These are phyloP conservation scores for Tetragnatha versicolor DNA, from an alignment of 1,140 invertebrate species.

Conservation along the genomic window DNA sequence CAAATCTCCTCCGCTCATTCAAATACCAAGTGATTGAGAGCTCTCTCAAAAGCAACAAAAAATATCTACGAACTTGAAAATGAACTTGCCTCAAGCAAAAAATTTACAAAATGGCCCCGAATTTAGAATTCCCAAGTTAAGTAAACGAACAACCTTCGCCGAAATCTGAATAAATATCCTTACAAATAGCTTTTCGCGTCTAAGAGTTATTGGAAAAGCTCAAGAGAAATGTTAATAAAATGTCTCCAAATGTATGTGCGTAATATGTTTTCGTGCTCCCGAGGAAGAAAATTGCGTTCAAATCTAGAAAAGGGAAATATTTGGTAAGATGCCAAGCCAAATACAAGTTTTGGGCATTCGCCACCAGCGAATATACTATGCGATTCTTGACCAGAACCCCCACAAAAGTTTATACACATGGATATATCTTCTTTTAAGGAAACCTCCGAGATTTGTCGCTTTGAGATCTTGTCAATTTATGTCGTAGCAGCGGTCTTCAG, in stretches of 20 bases:
- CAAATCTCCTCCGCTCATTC: no score
- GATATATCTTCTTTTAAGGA: conserved; percentile 13
- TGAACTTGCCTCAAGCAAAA: background rate
- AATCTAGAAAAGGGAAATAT: conserved; percentile 6
- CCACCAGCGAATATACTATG: conserved; percentile 13
- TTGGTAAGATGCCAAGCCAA: conserved; percentile 35
- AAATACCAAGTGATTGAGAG: no score
- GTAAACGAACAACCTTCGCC: background rate
- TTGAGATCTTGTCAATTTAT: conserved; percentile 33
- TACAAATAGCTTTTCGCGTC: background rate
- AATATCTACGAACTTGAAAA: background rate
- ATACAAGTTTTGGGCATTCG: conserved; percentile 29
- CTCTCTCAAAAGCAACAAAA: no score
- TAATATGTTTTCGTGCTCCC: conserved; percentile 14
- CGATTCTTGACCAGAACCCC: conserved; percentile 13
- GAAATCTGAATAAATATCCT: conserved; percentile 31
- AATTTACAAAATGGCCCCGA: background rate
- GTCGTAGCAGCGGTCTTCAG: conserved; percentile 17
- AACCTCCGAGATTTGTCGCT: conserved; percentile 22
- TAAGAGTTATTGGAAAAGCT: conserved; percentile 10
- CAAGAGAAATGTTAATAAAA: conserved; percentile 24
- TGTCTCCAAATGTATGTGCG: conserved; percentile 2
- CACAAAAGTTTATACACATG: conserved; percentile 11
- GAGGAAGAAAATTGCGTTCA: background rate
- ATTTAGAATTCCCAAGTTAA: background rate